Evolutionary conservation across 2,888 invertebrate genomes (phyloP).

Genomic region (Epistrophe eligans): DNA sequence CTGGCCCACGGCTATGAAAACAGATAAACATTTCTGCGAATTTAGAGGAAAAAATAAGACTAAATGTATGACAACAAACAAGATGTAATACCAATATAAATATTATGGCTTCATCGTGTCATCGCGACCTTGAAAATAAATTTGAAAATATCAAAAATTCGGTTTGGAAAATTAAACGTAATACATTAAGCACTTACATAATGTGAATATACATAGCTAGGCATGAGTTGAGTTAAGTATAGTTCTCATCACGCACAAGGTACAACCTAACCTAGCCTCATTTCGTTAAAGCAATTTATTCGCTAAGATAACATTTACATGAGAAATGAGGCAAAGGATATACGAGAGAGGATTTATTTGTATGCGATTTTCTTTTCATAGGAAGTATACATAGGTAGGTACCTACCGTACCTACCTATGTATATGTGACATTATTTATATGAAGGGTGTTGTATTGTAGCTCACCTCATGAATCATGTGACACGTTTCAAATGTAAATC

Average conservation of each 20-base stretch:
- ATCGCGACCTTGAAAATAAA: not conserved
- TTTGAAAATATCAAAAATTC: constrained; percentile 11
- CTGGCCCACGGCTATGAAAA: not conserved
- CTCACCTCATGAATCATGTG: constrained; percentile 14
- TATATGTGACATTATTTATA: not conserved
- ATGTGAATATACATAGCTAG: too few relatives aligned
- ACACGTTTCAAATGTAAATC: constrained; percentile 26
- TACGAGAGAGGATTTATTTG: constrained; percentile 46
- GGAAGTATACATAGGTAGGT: not conserved
- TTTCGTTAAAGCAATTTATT: constrained; percentile 31
- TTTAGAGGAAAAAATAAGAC: not conserved
- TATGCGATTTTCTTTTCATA: constrained; percentile 25
- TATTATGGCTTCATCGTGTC: not conserved
- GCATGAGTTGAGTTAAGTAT: not conserved
- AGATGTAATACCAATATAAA: not conserved
- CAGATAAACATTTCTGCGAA: not conserved
- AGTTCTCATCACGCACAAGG: not conserved
- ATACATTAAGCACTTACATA: not conserved
- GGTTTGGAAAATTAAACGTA: not conserved
- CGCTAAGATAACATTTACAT: constrained; percentile 43
- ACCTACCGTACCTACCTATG: too few relatives aligned
- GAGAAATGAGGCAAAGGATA: constrained; percentile 27
- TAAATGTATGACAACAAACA: not conserved
- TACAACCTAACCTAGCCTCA: not conserved
- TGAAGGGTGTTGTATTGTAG: constrained; percentile 7